Base-by-base conservation (phyloP, 2,797 vertebrate genomes). In the Oreochromis grahami region DNA sequence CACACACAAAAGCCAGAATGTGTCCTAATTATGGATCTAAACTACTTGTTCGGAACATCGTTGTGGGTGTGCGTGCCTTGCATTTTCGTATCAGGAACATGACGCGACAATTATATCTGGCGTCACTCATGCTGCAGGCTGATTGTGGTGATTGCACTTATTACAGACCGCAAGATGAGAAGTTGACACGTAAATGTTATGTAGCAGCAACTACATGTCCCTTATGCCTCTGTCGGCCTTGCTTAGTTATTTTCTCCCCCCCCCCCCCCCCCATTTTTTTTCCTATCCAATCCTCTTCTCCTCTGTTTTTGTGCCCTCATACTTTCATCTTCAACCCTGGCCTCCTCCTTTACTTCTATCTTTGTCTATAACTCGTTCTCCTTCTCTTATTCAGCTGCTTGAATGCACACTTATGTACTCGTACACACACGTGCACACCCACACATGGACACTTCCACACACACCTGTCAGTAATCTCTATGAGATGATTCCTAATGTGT, bases 401-500 rank as follows among this genome's bases (percentile, higher is more conserved):
- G 56, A 87, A 80, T 84, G 78, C 85, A 84, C 84, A 79, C 79
- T 36, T 51, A 79, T 41, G 17, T 80, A 78, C 80, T 38, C 78
- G 24, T 14, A 68, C 86, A 90, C 63, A 85, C 87, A 79, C 63
- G 84, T 89, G 60, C 86, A 80, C 82, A 80, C 79, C 55, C 58
- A 82, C 79, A 80, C 79, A 56, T 65, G 81, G 50, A 90, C 79
- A 90, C 79, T 76, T 80, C 78, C 85, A 76, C 89, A 93, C 90
- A 89, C 92, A 95, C 93, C 93, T 93, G 92, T 93, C 94, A 93
- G 94, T 94, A 94, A 95, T 94, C 93, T 93, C 92, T 94, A 92
- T 93, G 91, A 94, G 92, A 95, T 95, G 94, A 96, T 95, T 94
- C 92, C 92, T 93, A 94, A 94, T 96, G 93, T 92, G 80, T 96